Percentiles rank a stretch among this genome's conserved stretches.
Evolutionary conservation across 2,888 invertebrate species (phyloP).

Genomic region (Digitonthophagus gazella): DNA sequence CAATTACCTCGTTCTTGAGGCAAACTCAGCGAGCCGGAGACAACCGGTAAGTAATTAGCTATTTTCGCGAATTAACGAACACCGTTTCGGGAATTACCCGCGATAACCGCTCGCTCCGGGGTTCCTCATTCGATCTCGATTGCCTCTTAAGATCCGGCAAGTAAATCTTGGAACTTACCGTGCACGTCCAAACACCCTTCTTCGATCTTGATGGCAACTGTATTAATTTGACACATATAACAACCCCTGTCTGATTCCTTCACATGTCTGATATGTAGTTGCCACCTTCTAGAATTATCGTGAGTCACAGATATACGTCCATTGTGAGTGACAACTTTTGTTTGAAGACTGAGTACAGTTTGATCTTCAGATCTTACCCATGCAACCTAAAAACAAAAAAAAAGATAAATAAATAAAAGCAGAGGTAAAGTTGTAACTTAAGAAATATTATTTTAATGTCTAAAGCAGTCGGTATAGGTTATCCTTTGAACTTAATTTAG

Average conservation of each 20-base stretch:
- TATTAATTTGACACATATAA: constrained; percentile 13
- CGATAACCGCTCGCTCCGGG: background rate
- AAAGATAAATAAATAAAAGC: background rate
- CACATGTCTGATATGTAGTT: constrained; percentile 7
- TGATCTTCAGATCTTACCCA: constrained; percentile 10
- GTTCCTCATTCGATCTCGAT: no score
- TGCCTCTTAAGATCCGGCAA: no score
- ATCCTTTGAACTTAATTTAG: background rate
- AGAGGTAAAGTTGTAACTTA: background rate
- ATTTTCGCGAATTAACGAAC: background rate
- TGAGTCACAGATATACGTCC: constrained; percentile 1
- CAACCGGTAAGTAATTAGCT: background rate
- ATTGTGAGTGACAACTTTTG: constrained; percentile 10
- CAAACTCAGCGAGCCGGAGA: background rate
- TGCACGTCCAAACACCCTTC: constrained; percentile 5
- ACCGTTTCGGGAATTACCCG: background rate
- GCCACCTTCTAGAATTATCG: constrained; percentile 3
- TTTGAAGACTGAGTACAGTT: constrained; percentile 8
- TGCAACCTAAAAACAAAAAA: constrained; percentile 7
- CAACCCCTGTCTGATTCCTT: constrained; percentile 7
- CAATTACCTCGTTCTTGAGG: background rate
- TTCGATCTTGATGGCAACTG: constrained; percentile 1
- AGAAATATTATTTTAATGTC: background rate
- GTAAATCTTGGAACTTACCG: no score
- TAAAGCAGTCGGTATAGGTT: background rate